Percentiles rank a stretch among this genome's conserved stretches.
phyloP scores from a whole-genome alignment of 2,113 vertebrate genomes.

The Osmerus eperlanus region DNA sequence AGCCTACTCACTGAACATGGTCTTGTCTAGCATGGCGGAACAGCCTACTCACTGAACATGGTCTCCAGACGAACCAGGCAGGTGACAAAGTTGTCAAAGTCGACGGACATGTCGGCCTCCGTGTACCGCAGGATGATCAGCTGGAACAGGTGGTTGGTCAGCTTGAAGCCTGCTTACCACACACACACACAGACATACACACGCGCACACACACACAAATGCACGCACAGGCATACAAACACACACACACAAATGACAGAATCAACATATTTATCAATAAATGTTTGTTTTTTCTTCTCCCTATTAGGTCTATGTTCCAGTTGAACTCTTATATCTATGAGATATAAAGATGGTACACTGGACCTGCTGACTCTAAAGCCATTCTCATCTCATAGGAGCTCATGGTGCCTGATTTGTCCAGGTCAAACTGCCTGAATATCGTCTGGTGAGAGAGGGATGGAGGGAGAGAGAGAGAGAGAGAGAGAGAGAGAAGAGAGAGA shows the following conservation, averaged over 20 bases:
- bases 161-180: conserved; percentile 75
- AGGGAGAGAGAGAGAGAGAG: neutral
- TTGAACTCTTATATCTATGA: no score
- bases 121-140: conserved; percentile 90
- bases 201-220: neutral
- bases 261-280: no score
- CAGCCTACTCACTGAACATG: conserved; percentile 86
- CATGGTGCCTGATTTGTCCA: conserved; percentile 93
- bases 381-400: conserved; percentile 91
- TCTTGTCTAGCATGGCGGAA: no score
- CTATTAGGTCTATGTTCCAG: no score
- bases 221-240: neutral
- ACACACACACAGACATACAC: neutral
- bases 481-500: neutral
- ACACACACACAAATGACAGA: neutral
- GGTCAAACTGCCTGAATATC: conserved; percentile 85
- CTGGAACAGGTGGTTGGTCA: conserved; percentile 85
- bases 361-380: conserved; percentile 88
- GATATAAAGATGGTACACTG: neutral
- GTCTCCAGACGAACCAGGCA: conserved; percentile 90
- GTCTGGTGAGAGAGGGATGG: conserved; percentile 57
- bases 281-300: no score
- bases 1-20: no score
- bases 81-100: conserved; percentile 92
- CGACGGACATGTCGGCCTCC: conserved; percentile 80